Evolutionary conservation across 1,140 invertebrate species (phyloP), one percentile per base, ranked within the genome.

Genomic region (Lucilia cuprina): DNA sequence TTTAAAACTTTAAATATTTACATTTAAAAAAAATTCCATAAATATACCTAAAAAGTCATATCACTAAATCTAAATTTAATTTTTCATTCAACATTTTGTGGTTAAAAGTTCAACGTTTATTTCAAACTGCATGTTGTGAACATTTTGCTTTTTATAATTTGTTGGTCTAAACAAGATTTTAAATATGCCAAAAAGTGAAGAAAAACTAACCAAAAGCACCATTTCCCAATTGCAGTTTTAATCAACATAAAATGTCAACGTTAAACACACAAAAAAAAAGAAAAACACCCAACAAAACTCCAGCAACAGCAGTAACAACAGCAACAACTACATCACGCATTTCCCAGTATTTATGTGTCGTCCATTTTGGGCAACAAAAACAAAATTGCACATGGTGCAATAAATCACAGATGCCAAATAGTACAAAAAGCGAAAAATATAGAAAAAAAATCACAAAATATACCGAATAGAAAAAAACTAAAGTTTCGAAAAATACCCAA

Each of bases 231-330:
- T 80, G 77, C 77, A 80, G 21, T 50, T 80, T 80, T 80, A 80
- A 80, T 80, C 77, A 80, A 80, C 77, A 80, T 80, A 49, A 80
- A 80, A 80, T 49, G 77, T 80, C 77, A 80, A 80, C 77, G 21
- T 80, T 17, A 25, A 50, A 80, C 77, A 50, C 41, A 70, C n/a
- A n/a, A n/a, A n/a, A n/a, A n/a, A 10, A 60, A n/a, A 60, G 0
- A 60, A n/a, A 60, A 0, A 60, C 55, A 60, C 14, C 13, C 13
- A 60, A 60, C 55, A 0, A 60, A 60, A 60, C 55, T 17, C 1
- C 25, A 30, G 25, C 25, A 30, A 3, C 25, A 30, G 25, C 1
- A 30, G 1, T 2, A 30, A 65, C 17, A 19, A 19, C 60, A 19
- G 8, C 60, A 17, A 19, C 0, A 19, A 21, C 65, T 9, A 70